phyloP scores from a whole-genome alignment of 2,113 vertebrate genomes.

The Zootoca vivipara region DNA sequence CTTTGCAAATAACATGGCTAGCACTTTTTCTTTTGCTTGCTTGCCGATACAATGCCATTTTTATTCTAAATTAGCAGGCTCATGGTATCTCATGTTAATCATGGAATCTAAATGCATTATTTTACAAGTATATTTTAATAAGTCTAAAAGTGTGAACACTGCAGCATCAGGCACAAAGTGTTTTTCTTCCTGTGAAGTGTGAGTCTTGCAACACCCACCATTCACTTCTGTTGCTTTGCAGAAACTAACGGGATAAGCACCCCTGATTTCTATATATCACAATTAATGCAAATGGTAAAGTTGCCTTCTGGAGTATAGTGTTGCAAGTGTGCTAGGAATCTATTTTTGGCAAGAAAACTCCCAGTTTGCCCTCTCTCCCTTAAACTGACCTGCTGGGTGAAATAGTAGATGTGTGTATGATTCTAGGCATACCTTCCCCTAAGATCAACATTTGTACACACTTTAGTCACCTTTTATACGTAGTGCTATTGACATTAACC shows the following conservation, averaged over 20 bases:
- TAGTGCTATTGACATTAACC: constrained; percentile 84
- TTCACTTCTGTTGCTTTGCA: constrained; percentile 58
- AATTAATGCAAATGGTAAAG: constrained; percentile 67
- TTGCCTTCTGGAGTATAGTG: constrained; percentile 57
- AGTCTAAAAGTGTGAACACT: background rate
- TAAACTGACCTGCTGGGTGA: constrained; percentile 75
- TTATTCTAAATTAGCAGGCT: background rate
- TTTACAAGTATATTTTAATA: background rate
- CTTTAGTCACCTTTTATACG: constrained; percentile 84
- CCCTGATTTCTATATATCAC: constrained; percentile 66
- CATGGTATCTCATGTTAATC: background rate
- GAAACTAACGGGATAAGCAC: constrained; percentile 55
- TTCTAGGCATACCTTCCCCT: constrained; percentile 82
- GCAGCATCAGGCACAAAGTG: constrained; percentile 11
- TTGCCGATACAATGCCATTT: constrained; percentile 4
- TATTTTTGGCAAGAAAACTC: constrained; percentile 72
- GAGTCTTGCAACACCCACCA: constrained; percentile 33
- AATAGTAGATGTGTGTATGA: constrained; percentile 85
- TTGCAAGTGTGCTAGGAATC: constrained; percentile 65
- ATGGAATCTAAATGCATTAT: background rate
- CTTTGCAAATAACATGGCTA: constrained; percentile 42
- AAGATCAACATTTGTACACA: constrained; percentile 88
- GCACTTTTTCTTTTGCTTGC: constrained; percentile 20
- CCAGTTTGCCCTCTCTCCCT: constrained; percentile 72
- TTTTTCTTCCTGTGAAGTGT: constrained; percentile 30